Evolutionary conservation across 2,797 vertebrate genomes (phyloP), one percentile per base, ranked within the genome.

Genomic region (Sebastes itinus): DNA sequence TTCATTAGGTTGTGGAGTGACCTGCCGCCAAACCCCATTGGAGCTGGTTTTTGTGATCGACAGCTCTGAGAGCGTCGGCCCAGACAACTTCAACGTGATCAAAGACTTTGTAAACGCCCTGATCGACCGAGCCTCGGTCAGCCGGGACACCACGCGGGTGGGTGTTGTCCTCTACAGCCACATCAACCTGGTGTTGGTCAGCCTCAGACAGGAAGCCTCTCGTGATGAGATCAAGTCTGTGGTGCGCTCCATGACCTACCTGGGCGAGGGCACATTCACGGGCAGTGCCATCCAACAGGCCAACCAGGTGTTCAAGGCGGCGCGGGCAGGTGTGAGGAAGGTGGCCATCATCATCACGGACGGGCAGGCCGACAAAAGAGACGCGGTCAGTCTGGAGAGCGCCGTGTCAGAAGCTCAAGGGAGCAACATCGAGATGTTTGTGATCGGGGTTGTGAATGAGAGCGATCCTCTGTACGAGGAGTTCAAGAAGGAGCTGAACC

Each of bases 31-130:
- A 35, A 94, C 81, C 2, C 96, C 97, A 0, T 27, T 98, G 86
- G 97, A 99, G 89, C 87, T 98, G 2, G 91, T 98, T 9, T 97
- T 98, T n/a, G 97, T 98, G 85, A 96, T 97, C 1, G 97, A 98
- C 93, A 97, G 97, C 87, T 98, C 97, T 0, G 97, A 97, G 90
- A 97, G 97, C 0, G 95, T 98, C 23, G 97, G 97, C 4, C 96
- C 94, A 0, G 93, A 95, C 2, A 97, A 97, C 92, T 97, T 97
- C 66, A 79, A 96, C 2, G 72, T 97, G 79, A 94, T 96, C 74
- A 97, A 98, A 89, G 94, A 95, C 79, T 97, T 97, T 77, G 95
- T 97, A 68, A 97, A 95, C 77, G 80, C 92, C 8, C 78, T 97
- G 72, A 94, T 96, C 1, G 96, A 97, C 84, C 92, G 92, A 0